These are phyloP conservation scores for Tetramorium bicarinatum DNA, from an alignment of 2,888 invertebrate species.

Conservation along the genomic window DNA sequence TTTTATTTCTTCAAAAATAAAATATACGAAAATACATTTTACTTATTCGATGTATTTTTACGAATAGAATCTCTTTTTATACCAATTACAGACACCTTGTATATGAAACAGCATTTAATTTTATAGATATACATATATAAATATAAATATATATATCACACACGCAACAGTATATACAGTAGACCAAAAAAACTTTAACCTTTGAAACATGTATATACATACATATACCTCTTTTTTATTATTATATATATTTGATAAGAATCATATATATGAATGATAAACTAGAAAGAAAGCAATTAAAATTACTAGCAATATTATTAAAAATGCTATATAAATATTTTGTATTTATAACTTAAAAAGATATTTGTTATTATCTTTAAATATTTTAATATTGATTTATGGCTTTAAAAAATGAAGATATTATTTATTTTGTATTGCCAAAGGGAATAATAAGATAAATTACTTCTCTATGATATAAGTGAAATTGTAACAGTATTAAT, in stretches of 20 bases:
- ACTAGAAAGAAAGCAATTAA: conserved; percentile 10
- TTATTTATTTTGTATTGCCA: conserved; percentile 52
- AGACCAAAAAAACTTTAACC: conserved; percentile 20
- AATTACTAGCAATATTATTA: conserved; percentile 22
- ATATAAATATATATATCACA: background rate
- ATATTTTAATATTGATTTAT: conserved; percentile 42
- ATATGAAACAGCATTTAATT: conserved; percentile 26
- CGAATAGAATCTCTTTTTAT: background rate
- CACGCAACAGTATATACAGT: background rate
- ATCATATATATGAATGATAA: conserved; percentile 6
- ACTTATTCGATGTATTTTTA: background rate
- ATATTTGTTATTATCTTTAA: conserved; percentile 23
- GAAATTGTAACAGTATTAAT: conserved; percentile 35
- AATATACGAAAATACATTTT: background rate
- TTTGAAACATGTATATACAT: background rate
- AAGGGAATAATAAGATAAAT: conserved; percentile 43
- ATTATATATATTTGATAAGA: conserved; percentile 9
- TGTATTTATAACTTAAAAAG: conserved; percentile 47
- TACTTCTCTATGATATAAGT: background rate
- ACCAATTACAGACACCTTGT: background rate
- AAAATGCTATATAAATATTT: conserved; percentile 45
- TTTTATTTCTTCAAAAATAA: background rate
- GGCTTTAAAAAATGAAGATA: conserved; percentile 42
- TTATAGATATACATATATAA: background rate
- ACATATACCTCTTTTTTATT: conserved; percentile 7